Evolutionary conservation across 2,888 invertebrate species (phyloP), one percentile per base, ranked within the genome.

Genomic region (Glomeris marginata): DNA sequence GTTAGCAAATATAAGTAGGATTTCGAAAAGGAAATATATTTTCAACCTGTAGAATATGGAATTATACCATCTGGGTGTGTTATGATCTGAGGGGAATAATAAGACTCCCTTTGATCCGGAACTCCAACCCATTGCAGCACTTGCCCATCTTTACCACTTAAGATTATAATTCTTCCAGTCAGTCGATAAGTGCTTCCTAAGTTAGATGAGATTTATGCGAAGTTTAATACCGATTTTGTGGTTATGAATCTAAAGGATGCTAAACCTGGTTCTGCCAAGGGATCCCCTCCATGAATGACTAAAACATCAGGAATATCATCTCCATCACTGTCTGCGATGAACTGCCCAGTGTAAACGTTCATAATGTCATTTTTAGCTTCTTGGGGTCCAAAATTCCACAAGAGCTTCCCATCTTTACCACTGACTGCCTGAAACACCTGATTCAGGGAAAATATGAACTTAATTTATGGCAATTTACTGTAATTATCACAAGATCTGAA

Each of bases 231-330:
- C 21, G 21, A 45, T 20, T 15, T 45, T 5, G 6, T 42, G 28
- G n/a, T 43, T 11, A 22, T 20, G 22, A 42, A 10, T 37, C 50
- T n/a, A n/a, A n/a, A n/a, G n/a, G n/a, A n/a, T n/a, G n/a, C n/a
- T n/a, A n/a, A 47, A 68, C 69, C 66, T 53, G 69, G 67, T 36
- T 67, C 65, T 21, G 67, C 66, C 10, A 71, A 56, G 4, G 71
- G 70, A 56, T 72, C 71, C 5, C 71, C 71, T 1, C 71, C 72
- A 62, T 84, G 82, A 1, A 80, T 75, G 1, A 78, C 77, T 38
- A 84, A 64, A 22, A 85, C 68, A 63, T 86, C 85, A 1, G 75
- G 71, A 45, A 80, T 64, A 4, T 74, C 75, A 65, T 85, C 86
- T 8, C 72, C 73, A 61, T 82, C 75, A 50, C 81, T 66, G 66